phyloP scores from a whole-genome alignment of 2,797 vertebrate genomes.

The Parauchenoglanis ngamensis region DNA sequence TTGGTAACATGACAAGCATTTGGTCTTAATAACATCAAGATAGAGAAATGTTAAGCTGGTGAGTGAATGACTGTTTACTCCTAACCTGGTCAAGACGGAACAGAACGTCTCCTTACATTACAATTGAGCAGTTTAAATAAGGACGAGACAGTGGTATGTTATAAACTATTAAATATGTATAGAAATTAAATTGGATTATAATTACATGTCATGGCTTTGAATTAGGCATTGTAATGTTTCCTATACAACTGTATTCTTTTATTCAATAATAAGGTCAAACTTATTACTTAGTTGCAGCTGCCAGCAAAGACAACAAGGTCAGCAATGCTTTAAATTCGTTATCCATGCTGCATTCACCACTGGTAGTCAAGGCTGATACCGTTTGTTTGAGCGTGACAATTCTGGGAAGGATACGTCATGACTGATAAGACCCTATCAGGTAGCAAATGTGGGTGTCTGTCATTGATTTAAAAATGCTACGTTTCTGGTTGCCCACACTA shows the following conservation, averaged over 20 bases:
- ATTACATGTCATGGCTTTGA: background rate
- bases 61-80: background rate
- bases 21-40: background rate
- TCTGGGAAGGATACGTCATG: no score
- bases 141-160: background rate
- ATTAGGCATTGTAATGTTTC: background rate
- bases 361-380: no score
- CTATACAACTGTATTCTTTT: background rate
- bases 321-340: no score
- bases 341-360: no score
- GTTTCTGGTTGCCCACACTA: no score
- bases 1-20: background rate
- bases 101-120: background rate
- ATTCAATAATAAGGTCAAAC: background rate
- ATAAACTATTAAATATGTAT: background rate
- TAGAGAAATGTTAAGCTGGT: background rate
- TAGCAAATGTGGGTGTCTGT: no score
- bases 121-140: background rate
- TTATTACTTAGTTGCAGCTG: no score
- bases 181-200: background rate
- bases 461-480: no score
- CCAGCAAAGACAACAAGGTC: no score
- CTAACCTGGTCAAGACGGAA: background rate
- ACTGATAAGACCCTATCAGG: no score
- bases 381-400: no score